Conservation (phyloP, 2,113 vertebrate genomes). For the Brienomyrus brachyistius region DNA sequence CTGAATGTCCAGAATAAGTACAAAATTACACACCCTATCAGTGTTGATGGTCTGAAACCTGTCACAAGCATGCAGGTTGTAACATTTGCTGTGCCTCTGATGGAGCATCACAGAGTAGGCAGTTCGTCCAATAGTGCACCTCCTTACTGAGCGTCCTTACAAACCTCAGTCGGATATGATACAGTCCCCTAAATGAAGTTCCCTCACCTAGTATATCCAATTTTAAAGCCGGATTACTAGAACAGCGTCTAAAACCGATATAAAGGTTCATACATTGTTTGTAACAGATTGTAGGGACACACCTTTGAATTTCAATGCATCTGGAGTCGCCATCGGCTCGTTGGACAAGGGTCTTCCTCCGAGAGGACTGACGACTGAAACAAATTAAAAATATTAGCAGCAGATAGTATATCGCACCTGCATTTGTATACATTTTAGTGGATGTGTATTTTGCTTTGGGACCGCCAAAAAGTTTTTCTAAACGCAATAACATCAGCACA, state of each 20-base stretch:
- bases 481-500: background rate
- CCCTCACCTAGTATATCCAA: background rate
- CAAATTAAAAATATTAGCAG: background rate
- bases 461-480: background rate
- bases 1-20: background rate
- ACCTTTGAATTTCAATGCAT: constrained; percentile 73
- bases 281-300: constrained; percentile 9
- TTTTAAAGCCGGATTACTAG: background rate
- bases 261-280: background rate
- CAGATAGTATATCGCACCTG: background rate
- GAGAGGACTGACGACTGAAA: background rate
- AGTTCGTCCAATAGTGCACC: background rate
- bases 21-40: background rate
- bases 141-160: background rate
- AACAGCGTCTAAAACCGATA: background rate
- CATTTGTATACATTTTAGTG: background rate
- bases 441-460: background rate
- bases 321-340: constrained; percentile 60
- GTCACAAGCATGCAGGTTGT: background rate
- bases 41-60: background rate
- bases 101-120: background rate
- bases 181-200: background rate
- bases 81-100: background rate
- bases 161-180: background rate
- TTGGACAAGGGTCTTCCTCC: background rate